Percentiles rank a stretch among this genome's conserved stretches.
phyloP scores from a whole-genome alignment of 2,113 vertebrate species.

The Chionomys nivalis region DNA sequence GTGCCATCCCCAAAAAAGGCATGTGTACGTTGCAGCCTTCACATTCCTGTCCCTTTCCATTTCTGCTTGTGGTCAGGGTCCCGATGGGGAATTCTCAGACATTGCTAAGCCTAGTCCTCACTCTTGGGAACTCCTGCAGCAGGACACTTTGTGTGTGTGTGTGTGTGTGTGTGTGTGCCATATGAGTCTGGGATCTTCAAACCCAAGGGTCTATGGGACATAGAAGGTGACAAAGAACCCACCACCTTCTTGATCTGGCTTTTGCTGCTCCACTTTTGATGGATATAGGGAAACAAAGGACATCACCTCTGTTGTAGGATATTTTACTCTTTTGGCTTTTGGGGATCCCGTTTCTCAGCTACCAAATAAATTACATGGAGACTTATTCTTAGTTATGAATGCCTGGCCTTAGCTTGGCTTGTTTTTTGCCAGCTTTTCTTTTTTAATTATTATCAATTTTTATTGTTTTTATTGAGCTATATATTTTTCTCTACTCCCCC shows the following conservation, averaged over 20 bases:
- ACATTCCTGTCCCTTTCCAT: background rate
- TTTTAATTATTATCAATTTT: no score
- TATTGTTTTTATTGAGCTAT: no score
- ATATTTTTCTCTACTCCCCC: no score
- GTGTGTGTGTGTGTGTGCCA: no score
- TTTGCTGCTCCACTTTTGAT: constrained; percentile 14
- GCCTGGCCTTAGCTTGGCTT: no score
- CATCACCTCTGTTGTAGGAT: no score
- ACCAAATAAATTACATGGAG: no score
- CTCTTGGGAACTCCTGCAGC: background rate
- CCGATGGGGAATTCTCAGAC: background rate
- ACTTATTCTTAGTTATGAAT: no score
- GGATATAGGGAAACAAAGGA: background rate
- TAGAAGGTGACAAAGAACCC: constrained; percentile 16
- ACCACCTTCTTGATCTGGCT: background rate
- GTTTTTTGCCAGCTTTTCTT: no score
- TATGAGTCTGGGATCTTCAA: background rate
- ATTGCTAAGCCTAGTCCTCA: background rate
- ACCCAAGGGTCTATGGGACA: background rate
- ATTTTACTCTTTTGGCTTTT: no score
- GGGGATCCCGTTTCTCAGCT: no score
- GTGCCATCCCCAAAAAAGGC: background rate
- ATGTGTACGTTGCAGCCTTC: background rate
- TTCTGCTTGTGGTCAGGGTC: background rate
- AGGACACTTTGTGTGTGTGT: no score